Percentiles rank a stretch among this genome's conserved stretches.
phyloP scores from a whole-genome alignment of 2,797 vertebrate species.

The Chelidonichthys spinosus region DNA sequence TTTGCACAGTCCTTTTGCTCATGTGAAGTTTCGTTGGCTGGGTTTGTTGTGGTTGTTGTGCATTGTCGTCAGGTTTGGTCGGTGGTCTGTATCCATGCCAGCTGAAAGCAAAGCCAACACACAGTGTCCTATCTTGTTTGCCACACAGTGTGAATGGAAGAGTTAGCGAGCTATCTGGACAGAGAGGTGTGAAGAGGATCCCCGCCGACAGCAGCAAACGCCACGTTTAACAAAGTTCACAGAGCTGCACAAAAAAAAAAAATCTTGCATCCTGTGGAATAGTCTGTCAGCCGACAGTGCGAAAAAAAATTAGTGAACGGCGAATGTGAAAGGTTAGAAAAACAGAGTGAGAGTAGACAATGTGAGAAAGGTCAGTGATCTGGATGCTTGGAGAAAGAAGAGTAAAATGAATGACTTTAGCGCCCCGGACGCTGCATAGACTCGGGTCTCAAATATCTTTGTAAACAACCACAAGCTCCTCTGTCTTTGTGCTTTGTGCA shows the following conservation, averaged over 20 bases:
- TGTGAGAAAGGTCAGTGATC: constrained; percentile 43
- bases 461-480: constrained; percentile 39
- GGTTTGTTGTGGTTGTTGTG: constrained; percentile 59
- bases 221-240: constrained; percentile 64
- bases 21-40: constrained; percentile 23
- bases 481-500: constrained; percentile 11
- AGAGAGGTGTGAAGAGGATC: constrained; percentile 76
- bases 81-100: constrained; percentile 64
- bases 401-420: constrained; percentile 28
- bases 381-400: constrained; percentile 35
- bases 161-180: constrained; percentile 74
- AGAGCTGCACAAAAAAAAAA: constrained; percentile 23
- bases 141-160: constrained; percentile 76
- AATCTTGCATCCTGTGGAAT: constrained; percentile 27
- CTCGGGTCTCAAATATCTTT: constrained; percentile 35
- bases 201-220: constrained; percentile 63
- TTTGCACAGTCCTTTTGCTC: constrained; percentile 6
- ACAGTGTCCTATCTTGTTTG: constrained; percentile 72
- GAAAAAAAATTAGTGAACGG: constrained; percentile 22
- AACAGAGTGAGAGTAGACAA: constrained; percentile 31
- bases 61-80: constrained; percentile 60
- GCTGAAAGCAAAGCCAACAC: constrained; percentile 59
- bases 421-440: background rate
- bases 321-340: constrained; percentile 27
- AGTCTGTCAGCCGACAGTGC: constrained; percentile 20